Base-by-base conservation (phyloP, 2,888 invertebrate species). In the Priocnemis perturbator region DNA sequence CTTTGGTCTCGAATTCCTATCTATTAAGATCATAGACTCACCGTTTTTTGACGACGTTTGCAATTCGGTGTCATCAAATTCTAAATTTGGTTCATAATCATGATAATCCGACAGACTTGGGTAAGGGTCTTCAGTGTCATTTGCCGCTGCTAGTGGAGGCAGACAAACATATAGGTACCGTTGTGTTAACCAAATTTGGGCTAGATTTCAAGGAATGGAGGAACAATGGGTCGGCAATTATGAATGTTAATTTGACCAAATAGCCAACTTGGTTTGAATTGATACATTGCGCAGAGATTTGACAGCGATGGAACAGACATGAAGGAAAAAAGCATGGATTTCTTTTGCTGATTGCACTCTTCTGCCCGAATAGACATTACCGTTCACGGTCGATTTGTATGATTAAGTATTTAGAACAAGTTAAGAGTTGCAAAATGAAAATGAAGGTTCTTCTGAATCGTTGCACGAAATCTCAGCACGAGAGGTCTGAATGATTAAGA, bases 31-130 rank as follows among this genome's bases (percentile, higher is more conserved):
- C 0, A 15, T 3, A 37, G 7, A 44, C 3, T 92, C 91, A 95
- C 95, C 94, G 88, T 94, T 91, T 79, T 93, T 92, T 66, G 93
- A 91, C 60, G 93, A 91, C 67, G 93, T 91, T 83, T 94, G 93
- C 67, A 97, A 90, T 90, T 98, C 98, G 15, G 97, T 95, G 89
- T 98, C 98, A 91, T 98, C 98, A 91, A 98, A 98, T 89, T 98
- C 98, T 87, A 98, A 91, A 90, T 97, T 96, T 15, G 98, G 98
- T 89, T 98, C 98, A 89, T 97, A 96, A 90, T 97, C 97, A 88
- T 97, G 96, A 88, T 94, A 94, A 90, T 97, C 97, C 44, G 97
- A 97, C 69, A 97, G 91, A 89, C 97, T 97, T 61, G 96, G 95
- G 88, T 95, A 94, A 9, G 94, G 92, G 85, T 96, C 97, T 75